Base-by-base conservation (phyloP, 2,888 invertebrate genomes). In the Linnaemya vulpina region DNA sequence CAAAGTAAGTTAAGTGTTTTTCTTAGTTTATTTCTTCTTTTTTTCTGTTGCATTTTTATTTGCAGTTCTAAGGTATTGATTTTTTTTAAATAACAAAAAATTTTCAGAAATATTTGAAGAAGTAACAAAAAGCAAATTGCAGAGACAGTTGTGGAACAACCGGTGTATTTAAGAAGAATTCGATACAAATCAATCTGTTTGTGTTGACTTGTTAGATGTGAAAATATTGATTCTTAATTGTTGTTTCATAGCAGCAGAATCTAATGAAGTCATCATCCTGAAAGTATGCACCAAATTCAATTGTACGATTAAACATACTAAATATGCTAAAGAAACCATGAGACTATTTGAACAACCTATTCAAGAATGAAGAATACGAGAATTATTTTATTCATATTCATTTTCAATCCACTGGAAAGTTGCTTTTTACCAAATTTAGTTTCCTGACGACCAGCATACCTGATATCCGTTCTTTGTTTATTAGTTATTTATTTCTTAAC, bases 1-100 rank as follows among this genome's bases (percentile, higher is more conserved):
- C 82, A 85, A 82, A 82, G 81, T 78, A 78, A 74, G 82, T 85
- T 78, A 77, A 84, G 81, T 84, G 84, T 74, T 77, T 65, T 80
- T 58, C 65, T 58, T 17, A 65, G 60, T 76, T 30, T 55, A 40
- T 68, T n/a, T 58, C 8, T 83, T 55, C n/a, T 76, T 30, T 65
- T 22, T 60, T 35, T 46, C 13, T 77, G 46, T 55, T 17, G 43
- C 17, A 38, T 77, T 35, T 62, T 71, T 71, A 25, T 67, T 65
- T 58, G 17, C 46, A 62, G 68, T 62, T 40, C n/a, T 62, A 51
- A 30, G 10, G 35, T 35, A 49, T 71, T 74, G 22, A 46, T 30
- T 55, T 70, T 40, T n/a, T 58, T 58, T 55, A 10, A 22, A 40
- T 1, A 17, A 25, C 1, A 43, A 71, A 30, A 10, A n/a, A 53